A percentile compares a stretch with the other conserved stretches of the same genome.
Conservation (phyloP, 2,888 invertebrate species). For the Schrankia costaestrigalis region DNA sequence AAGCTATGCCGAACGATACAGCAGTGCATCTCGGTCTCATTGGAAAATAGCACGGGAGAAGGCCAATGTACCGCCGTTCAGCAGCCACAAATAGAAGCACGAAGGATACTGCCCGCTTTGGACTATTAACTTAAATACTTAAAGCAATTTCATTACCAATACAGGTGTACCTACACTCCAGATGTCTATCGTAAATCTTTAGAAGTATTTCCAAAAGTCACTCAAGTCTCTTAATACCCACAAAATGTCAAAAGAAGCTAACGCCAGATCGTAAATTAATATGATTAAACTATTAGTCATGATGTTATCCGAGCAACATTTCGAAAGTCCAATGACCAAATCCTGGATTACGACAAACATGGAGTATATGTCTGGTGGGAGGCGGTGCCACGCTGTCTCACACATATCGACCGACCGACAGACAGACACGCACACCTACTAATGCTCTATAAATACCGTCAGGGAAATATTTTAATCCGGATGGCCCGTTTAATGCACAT, state of each 20-base stretch:
- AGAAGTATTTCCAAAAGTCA: conserved; percentile 3
- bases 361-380: conserved; percentile 64
- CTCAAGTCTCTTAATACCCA: conserved; percentile 5
- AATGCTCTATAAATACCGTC: conserved; percentile 74
- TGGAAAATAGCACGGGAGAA: conserved; percentile 67
- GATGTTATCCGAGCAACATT: conserved; percentile 34
- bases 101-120: conserved; percentile 69
- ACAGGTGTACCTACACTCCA: no score
- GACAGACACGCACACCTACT: conserved; percentile 72
- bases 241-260: conserved; percentile 11
- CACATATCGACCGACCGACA: conserved; percentile 66
- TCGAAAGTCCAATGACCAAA: conserved; percentile 56
- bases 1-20: conserved; percentile 46
- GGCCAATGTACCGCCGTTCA: conserved; percentile 69
- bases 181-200: no score
- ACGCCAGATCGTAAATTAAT: conserved; percentile 18
- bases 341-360: conserved; percentile 66
- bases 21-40: conserved; percentile 53
- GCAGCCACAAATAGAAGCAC: conserved; percentile 67
- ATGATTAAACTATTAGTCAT: conserved; percentile 29
- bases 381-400: conserved; percentile 80
- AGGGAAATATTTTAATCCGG: conserved; percentile 78
- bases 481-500: conserved; percentile 76
- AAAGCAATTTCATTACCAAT: conserved; percentile 36
- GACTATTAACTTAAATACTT: conserved; percentile 53